A percentile compares a stretch with the other conserved stretches of the same genome.
phyloP scores from a whole-genome alignment of 37 sponge, comb jelly and placozoan species.

The Chondrosia reniformis region DNA sequence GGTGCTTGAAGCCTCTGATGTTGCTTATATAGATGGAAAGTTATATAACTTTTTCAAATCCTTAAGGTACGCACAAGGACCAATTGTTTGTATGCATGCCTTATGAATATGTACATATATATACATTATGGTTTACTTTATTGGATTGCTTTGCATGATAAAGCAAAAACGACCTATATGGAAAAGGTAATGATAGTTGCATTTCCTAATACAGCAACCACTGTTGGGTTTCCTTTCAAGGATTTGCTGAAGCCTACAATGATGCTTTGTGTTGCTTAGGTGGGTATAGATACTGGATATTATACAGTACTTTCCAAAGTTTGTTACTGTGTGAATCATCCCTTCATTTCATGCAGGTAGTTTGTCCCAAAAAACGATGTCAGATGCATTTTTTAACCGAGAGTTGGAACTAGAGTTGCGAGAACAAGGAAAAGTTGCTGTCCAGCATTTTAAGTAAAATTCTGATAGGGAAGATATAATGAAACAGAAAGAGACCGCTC shows the following conservation, averaged over 20 bases:
- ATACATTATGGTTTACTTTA: neutral
- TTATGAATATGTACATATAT: neutral
- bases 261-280: conserved; percentile 4
- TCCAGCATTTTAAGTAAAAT: neutral
- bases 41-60: neutral
- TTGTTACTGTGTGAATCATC: neutral
- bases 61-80: conserved; percentile 5
- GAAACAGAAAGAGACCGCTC: neutral
- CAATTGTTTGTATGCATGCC: neutral
- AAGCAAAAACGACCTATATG: too few relatives aligned
- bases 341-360: neutral
- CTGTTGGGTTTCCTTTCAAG: conserved; percentile 12
- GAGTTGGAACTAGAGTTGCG: neutral
- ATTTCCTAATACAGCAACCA: neutral
- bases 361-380: neutral
- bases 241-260: conserved; percentile 6
- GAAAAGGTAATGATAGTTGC: too few relatives aligned
- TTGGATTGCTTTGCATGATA: neutral
- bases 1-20: conserved; percentile 6
- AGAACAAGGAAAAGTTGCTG: neutral
- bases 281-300: neutral
- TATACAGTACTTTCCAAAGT: neutral
- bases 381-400: conserved; percentile 1
- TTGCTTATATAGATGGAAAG: neutral
- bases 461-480: neutral